Evolutionary conservation across 2,113 vertebrate genomes (phyloP).

Genomic region (Monopterus albus): DNA sequence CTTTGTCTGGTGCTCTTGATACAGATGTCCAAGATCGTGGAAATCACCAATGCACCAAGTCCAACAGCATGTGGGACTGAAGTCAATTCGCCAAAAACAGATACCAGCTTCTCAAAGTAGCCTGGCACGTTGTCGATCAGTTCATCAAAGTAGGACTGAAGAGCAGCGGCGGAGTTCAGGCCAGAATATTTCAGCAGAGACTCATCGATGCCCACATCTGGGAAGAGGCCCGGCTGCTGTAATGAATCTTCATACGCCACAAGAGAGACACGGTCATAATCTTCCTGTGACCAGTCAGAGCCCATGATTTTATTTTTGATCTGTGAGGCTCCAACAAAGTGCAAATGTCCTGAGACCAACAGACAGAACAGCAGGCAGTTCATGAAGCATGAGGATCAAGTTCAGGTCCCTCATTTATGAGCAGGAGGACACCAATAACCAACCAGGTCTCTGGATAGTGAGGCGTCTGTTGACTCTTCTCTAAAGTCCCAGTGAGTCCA

Average conservation of each 20-base stretch:
- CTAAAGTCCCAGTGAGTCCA: background rate
- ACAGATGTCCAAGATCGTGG: background rate
- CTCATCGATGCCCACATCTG: slow-evolving; percentile 11
- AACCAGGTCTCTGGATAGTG: background rate
- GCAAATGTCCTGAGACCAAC: background rate
- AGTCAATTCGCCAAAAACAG: fast-evolving
- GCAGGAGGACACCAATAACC: background rate
- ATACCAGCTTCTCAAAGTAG: background rate
- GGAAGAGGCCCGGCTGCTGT: background rate
- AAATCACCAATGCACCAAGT: slow-evolving; percentile 25
- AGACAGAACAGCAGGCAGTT: background rate
- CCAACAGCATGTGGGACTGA: slow-evolving; percentile 6
- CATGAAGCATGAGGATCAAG: background rate
- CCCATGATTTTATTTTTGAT: background rate
- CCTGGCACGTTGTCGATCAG: background rate
- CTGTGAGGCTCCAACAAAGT: background rate
- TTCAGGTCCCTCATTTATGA: background rate
- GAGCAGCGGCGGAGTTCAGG: background rate
- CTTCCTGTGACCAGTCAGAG: fast-evolving
- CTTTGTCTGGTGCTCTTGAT: fast-evolving
- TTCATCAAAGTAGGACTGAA: background rate
- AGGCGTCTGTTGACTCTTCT: background rate
- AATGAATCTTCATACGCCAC: too few relatives aligned
- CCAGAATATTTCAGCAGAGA: slow-evolving; percentile 23
- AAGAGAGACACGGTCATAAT: too few relatives aligned